Percentiles rank a stretch among this genome's conserved stretches.
Conservation (phyloP, 1,140 invertebrate species). For the Littorina saxatilis region DNA sequence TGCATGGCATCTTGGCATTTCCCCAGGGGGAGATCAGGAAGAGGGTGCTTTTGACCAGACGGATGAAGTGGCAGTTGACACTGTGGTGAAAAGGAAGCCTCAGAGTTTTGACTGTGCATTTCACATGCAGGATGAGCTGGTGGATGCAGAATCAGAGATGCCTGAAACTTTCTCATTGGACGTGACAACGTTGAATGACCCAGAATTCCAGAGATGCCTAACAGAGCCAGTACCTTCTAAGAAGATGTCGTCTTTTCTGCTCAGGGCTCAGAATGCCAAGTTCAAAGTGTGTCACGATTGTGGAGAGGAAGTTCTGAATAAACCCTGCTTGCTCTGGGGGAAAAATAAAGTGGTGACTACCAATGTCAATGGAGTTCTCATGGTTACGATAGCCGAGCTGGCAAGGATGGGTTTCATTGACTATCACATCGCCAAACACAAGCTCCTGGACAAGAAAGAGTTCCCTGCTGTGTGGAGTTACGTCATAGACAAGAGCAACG, state of each 20-base stretch:
- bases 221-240: not conserved
- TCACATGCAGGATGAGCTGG: no score
- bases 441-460: not conserved
- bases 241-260: not conserved
- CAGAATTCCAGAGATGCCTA: not conserved
- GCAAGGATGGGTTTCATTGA: not conserved
- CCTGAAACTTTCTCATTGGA: no score
- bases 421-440: not conserved
- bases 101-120: no score
- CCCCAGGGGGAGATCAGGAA: no score
- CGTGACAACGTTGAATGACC: not conserved
- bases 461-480: conserved; percentile 3
- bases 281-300: not conserved
- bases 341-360: not conserved
- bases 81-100: no score
- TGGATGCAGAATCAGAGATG: no score
- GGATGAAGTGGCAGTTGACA: no score
- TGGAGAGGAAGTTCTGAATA: no score
- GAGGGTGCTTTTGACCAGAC: no score
- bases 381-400: not conserved
- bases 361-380: not conserved
- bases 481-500: no score
- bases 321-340: not conserved
- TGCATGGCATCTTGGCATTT: not conserved
- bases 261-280: not conserved